Evolutionary conservation across 1,140 invertebrate species (phyloP).

Genomic region (Hycleus phaleratus): DNA sequence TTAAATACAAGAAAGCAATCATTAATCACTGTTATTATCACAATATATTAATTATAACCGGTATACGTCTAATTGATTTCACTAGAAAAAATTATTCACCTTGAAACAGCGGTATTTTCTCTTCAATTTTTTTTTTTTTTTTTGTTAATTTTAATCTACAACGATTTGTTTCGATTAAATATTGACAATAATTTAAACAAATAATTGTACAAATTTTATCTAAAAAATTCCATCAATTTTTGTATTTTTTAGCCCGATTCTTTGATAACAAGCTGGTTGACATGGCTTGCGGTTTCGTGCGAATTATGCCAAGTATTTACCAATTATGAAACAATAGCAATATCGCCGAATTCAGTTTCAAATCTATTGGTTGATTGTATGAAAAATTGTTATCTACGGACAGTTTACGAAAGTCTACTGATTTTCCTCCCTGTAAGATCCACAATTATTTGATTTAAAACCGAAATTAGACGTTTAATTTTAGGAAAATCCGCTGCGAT

Average conservation of each 20-base stretch:
- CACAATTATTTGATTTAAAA: background rate
- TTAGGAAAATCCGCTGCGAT: slow-evolving; percentile 52
- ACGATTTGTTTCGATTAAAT: too few relatives aligned
- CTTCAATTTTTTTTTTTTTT: too few relatives aligned
- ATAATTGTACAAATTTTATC: too few relatives aligned
- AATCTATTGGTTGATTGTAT: slow-evolving; percentile 47
- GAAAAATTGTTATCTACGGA: slow-evolving; percentile 44
- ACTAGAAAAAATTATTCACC: too few relatives aligned
- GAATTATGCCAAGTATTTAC: slow-evolving; percentile 38
- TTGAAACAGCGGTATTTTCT: too few relatives aligned
- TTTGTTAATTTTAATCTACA: too few relatives aligned
- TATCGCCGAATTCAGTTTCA: slow-evolving; percentile 41
- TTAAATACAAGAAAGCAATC: too few relatives aligned
- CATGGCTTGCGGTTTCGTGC: slow-evolving; percentile 50
- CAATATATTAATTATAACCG: too few relatives aligned
- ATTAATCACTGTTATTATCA: too few relatives aligned
- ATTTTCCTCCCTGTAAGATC: slow-evolving; percentile 57
- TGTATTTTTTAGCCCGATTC: slow-evolving; percentile 51
- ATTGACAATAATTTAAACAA: too few relatives aligned
- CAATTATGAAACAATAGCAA: slow-evolving; percentile 36
- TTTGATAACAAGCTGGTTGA: slow-evolving; percentile 51
- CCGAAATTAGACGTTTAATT: slow-evolving; percentile 20
- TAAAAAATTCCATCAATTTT: too few relatives aligned
- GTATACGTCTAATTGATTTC: too few relatives aligned
- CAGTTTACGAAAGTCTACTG: slow-evolving; percentile 49